phyloP scores from a whole-genome alignment of 2,888 invertebrate genomes.

The Autographa gamma region DNA sequence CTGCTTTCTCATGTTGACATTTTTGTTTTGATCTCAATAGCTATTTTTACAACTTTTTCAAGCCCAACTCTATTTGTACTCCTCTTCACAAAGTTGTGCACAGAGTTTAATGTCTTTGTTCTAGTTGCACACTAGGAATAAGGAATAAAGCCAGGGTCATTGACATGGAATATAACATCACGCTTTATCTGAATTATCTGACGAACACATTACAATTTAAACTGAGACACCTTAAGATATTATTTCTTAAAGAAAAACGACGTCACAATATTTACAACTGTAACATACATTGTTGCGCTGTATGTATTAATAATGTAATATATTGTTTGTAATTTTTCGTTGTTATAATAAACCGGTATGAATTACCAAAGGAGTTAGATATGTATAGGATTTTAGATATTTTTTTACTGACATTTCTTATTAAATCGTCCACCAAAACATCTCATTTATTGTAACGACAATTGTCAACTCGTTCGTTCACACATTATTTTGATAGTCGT shows the following conservation, averaged over 20 bases:
- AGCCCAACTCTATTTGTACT: constrained; percentile 6
- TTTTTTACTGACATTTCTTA: constrained; percentile 67
- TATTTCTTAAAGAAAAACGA: constrained; percentile 34
- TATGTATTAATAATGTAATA: constrained; percentile 71
- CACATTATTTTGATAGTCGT: constrained; percentile 71
- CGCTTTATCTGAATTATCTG: constrained; percentile 30
- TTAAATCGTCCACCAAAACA: constrained; percentile 47
- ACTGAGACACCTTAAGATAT: constrained; percentile 22
- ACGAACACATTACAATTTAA: constrained; percentile 20
- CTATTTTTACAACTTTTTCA: constrained; percentile 15
- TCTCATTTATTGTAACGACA: constrained; percentile 49
- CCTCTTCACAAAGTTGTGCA: constrained; percentile 8
- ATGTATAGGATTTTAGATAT: constrained; percentile 83
- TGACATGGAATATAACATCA: constrained; percentile 19
- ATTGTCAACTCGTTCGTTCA: constrained; percentile 38
- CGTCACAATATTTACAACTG: constrained; percentile 73
- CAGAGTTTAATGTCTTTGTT: constrained; percentile 9
- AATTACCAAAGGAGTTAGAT: constrained; percentile 87
- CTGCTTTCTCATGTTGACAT: constrained; percentile 13
- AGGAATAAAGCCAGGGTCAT: constrained; percentile 7
- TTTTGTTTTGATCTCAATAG: constrained; percentile 52
- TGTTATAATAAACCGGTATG: constrained; percentile 84
- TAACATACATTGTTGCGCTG: constrained; percentile 75
- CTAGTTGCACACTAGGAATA: constrained; percentile 8
- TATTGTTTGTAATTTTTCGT: constrained; percentile 74